Percentiles rank a stretch among this genome's conserved stretches.
phyloP scores from a whole-genome alignment of 1,140 invertebrate genomes.

The Drosophila tani region DNA sequence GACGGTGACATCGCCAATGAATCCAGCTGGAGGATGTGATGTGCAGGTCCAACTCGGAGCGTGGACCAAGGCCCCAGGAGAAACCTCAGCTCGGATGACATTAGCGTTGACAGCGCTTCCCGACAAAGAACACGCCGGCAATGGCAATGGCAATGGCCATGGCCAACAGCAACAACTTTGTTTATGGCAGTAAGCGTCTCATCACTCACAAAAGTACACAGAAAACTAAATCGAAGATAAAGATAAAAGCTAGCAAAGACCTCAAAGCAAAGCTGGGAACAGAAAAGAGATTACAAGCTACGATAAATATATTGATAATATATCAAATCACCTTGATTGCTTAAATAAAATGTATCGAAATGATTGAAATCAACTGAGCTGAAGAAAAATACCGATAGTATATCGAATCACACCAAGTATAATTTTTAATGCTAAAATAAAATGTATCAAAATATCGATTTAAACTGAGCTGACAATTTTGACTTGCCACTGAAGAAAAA shows the following conservation, averaged over 20 bases:
- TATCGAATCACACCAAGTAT: too few species aligned
- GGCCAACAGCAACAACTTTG: slow-evolving; percentile 61
- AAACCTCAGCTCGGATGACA: slow-evolving; percentile 61
- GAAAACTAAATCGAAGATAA: slow-evolving; percentile 1
- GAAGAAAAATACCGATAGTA: not conserved
- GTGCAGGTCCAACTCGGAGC: slow-evolving; percentile 6
- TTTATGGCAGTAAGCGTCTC: slow-evolving; percentile 65
- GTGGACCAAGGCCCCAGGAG: slow-evolving; percentile 18
- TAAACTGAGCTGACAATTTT: too few species aligned
- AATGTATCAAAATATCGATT: too few species aligned
- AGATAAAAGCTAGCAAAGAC: too few species aligned
- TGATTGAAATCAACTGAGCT: too few species aligned
- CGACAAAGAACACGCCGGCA: slow-evolving; percentile 41
- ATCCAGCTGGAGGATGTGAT: slow-evolving; percentile 17
- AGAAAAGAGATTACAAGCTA: not conserved
- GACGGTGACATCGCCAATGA: slow-evolving; percentile 33
- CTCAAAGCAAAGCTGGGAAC: not conserved
- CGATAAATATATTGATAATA: too few species aligned
- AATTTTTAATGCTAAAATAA: too few species aligned
- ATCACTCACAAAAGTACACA: slow-evolving; percentile 47
- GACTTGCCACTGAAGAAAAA: too few species aligned
- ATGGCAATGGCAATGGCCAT: slow-evolving; percentile 18
- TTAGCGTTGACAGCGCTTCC: slow-evolving; percentile 66
- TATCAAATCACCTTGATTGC: too few species aligned
- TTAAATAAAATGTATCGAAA: too few species aligned